Evolutionary conservation across 2,888 invertebrate genomes (phyloP).

Genomic region (Synergus laeviventris): DNA sequence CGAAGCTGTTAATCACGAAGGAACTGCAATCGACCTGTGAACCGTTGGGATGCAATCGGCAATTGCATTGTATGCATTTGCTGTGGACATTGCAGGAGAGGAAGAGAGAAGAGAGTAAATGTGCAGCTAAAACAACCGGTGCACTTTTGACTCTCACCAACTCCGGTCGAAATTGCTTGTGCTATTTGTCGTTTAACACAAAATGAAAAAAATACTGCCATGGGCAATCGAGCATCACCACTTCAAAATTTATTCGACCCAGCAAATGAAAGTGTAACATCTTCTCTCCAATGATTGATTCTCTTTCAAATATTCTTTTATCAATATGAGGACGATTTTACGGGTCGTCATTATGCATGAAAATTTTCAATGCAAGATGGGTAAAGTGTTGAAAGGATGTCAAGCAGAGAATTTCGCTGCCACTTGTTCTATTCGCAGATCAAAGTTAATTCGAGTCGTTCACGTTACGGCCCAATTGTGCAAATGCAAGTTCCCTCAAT

Average conservation of each 20-base stretch:
- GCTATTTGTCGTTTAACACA: constrained; percentile 34
- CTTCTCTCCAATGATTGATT: neutral
- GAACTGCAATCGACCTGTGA: constrained; percentile 55
- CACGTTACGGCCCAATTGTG: constrained; percentile 52
- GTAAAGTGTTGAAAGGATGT: constrained; percentile 10
- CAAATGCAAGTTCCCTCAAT: constrained; percentile 51
- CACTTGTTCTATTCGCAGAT: constrained; percentile 36
- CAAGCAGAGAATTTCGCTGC: neutral
- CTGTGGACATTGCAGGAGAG: constrained; percentile 43
- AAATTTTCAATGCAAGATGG: neutral
- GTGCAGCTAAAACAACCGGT: constrained; percentile 59
- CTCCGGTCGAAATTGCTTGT: constrained; percentile 45
- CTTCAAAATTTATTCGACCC: constrained; percentile 21
- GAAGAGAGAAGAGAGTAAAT: constrained; percentile 42
- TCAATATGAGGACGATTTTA: neutral
- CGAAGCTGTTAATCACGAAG: constrained; percentile 60
- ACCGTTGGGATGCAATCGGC: constrained; percentile 58
- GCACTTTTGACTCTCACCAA: constrained; percentile 64
- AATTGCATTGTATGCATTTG: constrained; percentile 58
- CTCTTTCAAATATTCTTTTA: neutral
- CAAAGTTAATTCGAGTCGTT: constrained; percentile 49
- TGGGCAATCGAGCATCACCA: constrained; percentile 18
- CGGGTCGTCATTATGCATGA: neutral
- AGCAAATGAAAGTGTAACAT: constrained; percentile 24
- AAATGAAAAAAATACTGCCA: constrained; percentile 33